Evolutionary conservation across 2,113 vertebrate genomes (phyloP).

Genomic region (Zosterops lateralis): DNA sequence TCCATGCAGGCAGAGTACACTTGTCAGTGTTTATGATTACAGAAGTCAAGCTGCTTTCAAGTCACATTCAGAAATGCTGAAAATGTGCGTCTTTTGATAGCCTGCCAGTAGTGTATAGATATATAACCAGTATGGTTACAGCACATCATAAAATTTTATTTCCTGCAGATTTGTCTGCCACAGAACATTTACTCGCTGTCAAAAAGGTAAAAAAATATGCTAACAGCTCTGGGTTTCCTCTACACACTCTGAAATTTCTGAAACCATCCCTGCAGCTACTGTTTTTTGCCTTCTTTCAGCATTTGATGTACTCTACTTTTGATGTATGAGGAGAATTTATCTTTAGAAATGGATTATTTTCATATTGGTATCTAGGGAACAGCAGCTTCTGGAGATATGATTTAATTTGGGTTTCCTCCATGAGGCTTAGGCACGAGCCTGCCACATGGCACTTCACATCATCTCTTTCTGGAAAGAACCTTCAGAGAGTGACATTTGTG

Average conservation of each 20-base stretch:
- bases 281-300: constrained; percentile 27
- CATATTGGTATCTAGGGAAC: constrained; percentile 39
- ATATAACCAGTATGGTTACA: constrained; percentile 28
- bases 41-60: constrained; percentile 61
- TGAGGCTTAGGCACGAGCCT: neutral
- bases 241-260: constrained; percentile 35
- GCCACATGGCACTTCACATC: neutral
- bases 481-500: accelerated
- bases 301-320: constrained; percentile 48
- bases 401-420: constrained; percentile 19
- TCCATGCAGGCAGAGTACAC: neutral
- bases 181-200: constrained; percentile 68
- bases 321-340: constrained; percentile 8
- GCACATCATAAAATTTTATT: constrained; percentile 64
- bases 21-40: constrained; percentile 48
- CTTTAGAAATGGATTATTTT: constrained; percentile 58
- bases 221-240: constrained; percentile 44
- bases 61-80: constrained; percentile 5
- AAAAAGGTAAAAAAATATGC: constrained; percentile 56
- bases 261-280: constrained; percentile 36
- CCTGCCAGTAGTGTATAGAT: constrained; percentile 51
- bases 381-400: neutral
- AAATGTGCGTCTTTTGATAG: constrained; percentile 46
- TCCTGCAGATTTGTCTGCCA: constrained; percentile 69
- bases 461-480: neutral